These are phyloP conservation scores for Tyria jacobaeae DNA, from an alignment of 2,888 invertebrate species.

Conservation along the genomic window DNA sequence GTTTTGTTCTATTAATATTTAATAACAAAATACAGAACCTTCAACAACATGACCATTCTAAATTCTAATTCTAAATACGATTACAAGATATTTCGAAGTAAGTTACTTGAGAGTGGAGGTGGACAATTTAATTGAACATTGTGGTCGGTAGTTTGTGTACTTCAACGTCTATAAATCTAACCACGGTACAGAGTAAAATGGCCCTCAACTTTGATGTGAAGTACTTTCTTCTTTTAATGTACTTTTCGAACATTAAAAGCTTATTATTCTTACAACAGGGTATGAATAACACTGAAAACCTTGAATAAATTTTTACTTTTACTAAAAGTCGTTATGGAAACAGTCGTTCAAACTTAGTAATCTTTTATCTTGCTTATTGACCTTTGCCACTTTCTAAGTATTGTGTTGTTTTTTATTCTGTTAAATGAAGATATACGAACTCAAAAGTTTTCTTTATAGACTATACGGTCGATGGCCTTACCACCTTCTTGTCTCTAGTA, in stretches of 20 bases:
- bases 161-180: slow-evolving; percentile 21
- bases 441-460: too few species aligned
- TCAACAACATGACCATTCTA: slow-evolving; percentile 20
- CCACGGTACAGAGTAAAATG: slow-evolving; percentile 18
- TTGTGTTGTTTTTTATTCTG: background rate
- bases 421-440: too few species aligned
- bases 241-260: slow-evolving; percentile 7
- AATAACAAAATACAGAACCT: slow-evolving; percentile 15
- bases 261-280: slow-evolving; percentile 5
- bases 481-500: too few species aligned
- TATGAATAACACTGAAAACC: background rate
- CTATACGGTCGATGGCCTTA: too few species aligned
- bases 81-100: slow-evolving; percentile 24
- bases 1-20: slow-evolving; percentile 22
- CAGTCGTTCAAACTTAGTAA: background rate
- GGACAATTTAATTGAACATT: slow-evolving; percentile 33
- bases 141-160: slow-evolving; percentile 12
- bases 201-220: slow-evolving; percentile 19
- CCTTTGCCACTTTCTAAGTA: background rate
- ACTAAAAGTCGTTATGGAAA: background rate
- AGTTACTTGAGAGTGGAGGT: slow-evolving; percentile 22
- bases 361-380: slow-evolving; percentile 1
- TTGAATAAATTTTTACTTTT: background rate
- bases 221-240: slow-evolving; percentile 10
- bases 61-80: too few species aligned